These are phyloP conservation scores for Polydrusus pterygomalis DNA, from an alignment of 2,888 invertebrate species.

Conservation along the genomic window DNA sequence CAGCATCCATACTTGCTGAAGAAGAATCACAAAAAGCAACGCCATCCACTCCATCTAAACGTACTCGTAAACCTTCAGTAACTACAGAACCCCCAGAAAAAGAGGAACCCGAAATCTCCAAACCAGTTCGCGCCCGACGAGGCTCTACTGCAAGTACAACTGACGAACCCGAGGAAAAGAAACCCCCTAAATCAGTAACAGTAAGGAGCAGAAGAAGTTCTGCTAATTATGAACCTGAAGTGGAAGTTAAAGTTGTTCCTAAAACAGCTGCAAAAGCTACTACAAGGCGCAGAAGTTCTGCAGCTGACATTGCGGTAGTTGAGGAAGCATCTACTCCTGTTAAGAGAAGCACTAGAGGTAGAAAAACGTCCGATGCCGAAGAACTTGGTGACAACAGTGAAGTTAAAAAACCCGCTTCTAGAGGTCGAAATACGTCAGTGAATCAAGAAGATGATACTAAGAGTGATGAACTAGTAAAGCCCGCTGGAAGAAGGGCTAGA, in stretches of 20 bases:
- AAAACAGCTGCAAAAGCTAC: conserved; percentile 32
- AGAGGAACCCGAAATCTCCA: conserved; percentile 32
- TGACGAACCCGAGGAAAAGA: conserved; percentile 42
- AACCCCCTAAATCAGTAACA: conserved; percentile 15
- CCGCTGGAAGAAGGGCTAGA: conserved; percentile 51
- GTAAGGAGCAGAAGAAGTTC: conserved; percentile 38
- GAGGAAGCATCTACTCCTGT: conserved; percentile 37
- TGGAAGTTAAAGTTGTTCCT: conserved; percentile 20
- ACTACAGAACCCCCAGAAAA: conserved; percentile 38
- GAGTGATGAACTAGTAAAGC: conserved; percentile 36
- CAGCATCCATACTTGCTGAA: conserved; percentile 55
- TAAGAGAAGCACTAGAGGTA: conserved; percentile 40
- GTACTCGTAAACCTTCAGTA: conserved; percentile 45
- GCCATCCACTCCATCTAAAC: conserved; percentile 27
- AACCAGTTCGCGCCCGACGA: conserved; percentile 49
- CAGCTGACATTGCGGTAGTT: conserved; percentile 35
- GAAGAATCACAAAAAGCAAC: conserved; percentile 45
- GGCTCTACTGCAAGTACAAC: conserved; percentile 37
- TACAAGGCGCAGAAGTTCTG: conserved; percentile 40
- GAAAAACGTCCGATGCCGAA: conserved; percentile 45
- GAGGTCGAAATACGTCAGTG: conserved; percentile 51
- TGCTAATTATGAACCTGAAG: conserved; percentile 30
- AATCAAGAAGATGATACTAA: conserved; percentile 33
- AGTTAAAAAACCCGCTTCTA: conserved; percentile 45
- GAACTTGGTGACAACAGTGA: conserved; percentile 45